Percentiles rank a stretch among this genome's conserved stretches.
Evolutionary conservation across 2,797 vertebrate genomes (phyloP).

Genomic region (Pygocentrus nattereri): DNA sequence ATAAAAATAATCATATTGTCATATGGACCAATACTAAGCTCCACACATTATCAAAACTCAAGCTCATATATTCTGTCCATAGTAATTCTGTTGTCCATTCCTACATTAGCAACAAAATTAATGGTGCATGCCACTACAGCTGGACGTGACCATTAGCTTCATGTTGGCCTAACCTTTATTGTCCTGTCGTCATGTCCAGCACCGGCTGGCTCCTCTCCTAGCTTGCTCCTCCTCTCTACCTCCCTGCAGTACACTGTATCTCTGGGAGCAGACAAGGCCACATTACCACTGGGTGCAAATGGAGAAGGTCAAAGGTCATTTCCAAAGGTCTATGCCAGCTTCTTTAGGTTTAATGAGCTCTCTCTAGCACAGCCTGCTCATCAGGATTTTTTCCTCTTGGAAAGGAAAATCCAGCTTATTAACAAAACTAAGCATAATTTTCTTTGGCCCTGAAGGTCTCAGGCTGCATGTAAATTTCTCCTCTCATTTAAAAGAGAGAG

Average conservation of each 20-base stretch:
- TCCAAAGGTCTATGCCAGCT: constrained; percentile 6
- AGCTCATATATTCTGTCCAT: background rate
- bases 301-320: constrained; percentile 42
- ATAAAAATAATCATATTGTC: too few relatives aligned
- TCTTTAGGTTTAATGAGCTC: constrained; percentile 51
- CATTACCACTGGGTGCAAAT: constrained; percentile 49
- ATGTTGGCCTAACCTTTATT: background rate
- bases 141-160: background rate
- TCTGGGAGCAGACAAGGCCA: constrained; percentile 29
- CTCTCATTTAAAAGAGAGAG: constrained; percentile 37
- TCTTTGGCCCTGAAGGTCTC: constrained; percentile 59
- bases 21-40: too few relatives aligned
- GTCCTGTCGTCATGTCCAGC: background rate
- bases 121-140: background rate
- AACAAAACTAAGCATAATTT: constrained; percentile 67
- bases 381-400: constrained; percentile 27
- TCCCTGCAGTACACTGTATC: constrained; percentile 7
- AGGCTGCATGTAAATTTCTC: constrained; percentile 74
- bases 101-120: background rate
- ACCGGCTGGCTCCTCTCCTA: constrained; percentile 5
- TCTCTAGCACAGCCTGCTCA: constrained; percentile 33
- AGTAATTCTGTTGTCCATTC: background rate
- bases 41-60: background rate
- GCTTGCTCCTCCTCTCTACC: background rate
- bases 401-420: constrained; percentile 65